Base-by-base conservation (phyloP, 2,113 vertebrate genomes). In the Malurus cyaneus region DNA sequence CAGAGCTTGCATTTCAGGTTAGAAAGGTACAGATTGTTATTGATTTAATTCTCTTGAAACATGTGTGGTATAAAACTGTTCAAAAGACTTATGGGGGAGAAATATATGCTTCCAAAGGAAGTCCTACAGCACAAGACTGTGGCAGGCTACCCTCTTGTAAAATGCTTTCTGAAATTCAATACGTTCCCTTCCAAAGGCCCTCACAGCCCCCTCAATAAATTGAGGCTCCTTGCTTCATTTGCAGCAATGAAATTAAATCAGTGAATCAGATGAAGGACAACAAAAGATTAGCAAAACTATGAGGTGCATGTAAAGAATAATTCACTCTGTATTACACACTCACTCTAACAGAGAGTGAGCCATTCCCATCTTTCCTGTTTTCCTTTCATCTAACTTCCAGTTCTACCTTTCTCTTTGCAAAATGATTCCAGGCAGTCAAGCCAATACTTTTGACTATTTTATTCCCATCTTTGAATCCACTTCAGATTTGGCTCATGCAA, bases 31-130 rank as follows among this genome's bases (percentile, higher is more conserved):
- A 92, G 96, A 96, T 94, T 96, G 96, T 94, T 97, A 97, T 97
- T 97, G 96, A 97, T 97, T 96, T 97, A 96, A 95, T 96, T 96
- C 96, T 97, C 92, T 91, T 95, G 92, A 96, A 97, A 96, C 93
- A 96, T 97, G 86, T 94, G 96, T 90, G 91, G 94, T 85, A 96
- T 96, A 96, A 97, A 97, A 93, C 91, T 54, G 91, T 77, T 96
- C 95, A 95, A 82, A 95, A 97, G 95, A 96, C 88, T 96, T 95
- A 96, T 76, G 91, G 88, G 73, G 91, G 70, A 93, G 90, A 94
- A 96, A 96, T 93, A 92, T 67, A 80, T 46, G 89, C 80, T 94
- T 95, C 94, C 90, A 96, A 88, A 92, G 92, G 93, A 96, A 97
- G 88, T 80, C 80, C 80, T 90, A 65, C 12, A 83, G 92, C 76